Evolutionary conservation across 2,113 vertebrate genomes (phyloP).

Genomic region (Neolamprologus kungweensis): DNA sequence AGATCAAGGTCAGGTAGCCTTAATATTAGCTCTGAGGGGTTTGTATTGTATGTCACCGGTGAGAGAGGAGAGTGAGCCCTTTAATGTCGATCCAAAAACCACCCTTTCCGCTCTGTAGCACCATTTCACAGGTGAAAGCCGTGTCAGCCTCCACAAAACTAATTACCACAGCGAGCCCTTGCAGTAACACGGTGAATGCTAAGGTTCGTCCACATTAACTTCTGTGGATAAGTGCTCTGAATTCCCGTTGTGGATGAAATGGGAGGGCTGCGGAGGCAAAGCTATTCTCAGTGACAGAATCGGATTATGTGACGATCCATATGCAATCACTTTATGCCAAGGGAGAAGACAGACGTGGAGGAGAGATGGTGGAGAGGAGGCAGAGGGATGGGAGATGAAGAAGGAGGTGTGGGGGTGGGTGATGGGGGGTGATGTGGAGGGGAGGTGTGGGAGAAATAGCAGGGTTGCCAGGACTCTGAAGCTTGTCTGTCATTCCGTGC

Average conservation of each 20-base stretch:
- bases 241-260: constrained; percentile 13
- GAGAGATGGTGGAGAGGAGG: constrained; percentile 19
- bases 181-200: neutral
- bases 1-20: constrained; percentile 56
- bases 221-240: constrained; percentile 7
- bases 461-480: constrained; percentile 64
- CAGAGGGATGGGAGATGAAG: constrained; percentile 30
- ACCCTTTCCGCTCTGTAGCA: constrained; percentile 28
- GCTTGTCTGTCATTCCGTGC: constrained; percentile 67
- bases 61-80: constrained; percentile 10
- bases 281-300: constrained; percentile 51
- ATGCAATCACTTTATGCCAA: constrained; percentile 39
- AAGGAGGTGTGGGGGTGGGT: constrained; percentile 35
- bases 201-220: constrained; percentile 11
- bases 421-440: neutral
- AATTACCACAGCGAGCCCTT: constrained; percentile 9
- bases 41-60: constrained; percentile 33
- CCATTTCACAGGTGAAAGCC: constrained; percentile 45
- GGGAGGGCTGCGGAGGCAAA: neutral
- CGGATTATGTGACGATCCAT: constrained; percentile 54
- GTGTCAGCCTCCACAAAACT: constrained; percentile 20
- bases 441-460: constrained; percentile 28
- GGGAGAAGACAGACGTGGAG: constrained; percentile 36
- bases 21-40: constrained; percentile 33
- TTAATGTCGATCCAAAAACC: constrained; percentile 52